Base-by-base conservation (phyloP, 2,113 vertebrate genomes). In the Mustela nigripes region DNA sequence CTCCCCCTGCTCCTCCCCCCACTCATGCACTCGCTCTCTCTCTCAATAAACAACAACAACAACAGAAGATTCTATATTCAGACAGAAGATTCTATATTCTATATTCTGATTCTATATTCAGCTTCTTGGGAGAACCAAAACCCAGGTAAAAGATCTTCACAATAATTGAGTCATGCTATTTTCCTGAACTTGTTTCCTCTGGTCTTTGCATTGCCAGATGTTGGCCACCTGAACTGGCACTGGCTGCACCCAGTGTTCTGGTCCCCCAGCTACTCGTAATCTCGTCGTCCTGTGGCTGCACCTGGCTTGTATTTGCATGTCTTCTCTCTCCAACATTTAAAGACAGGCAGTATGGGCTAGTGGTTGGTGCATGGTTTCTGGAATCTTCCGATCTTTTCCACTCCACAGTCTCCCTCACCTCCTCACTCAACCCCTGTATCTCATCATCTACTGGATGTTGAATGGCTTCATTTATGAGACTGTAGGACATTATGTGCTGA, bases 101-200 rank as follows among this genome's bases (percentile, higher is more conserved):
- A 39, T 39, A 39, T 39, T 39, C 76, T 71, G 21, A 69, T 56
- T 92, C 89, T 24, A 18, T 81, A 78, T 48, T 89, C 28, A 71
- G 11, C 48, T 63, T 87, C 63, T 71, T 50, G n/a, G 80, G 31
- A 22, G 22, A 91, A 56, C 31, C 91, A 58, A 26, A 92, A 73
- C 80, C 67, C 83, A 79, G 73, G 73, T 45, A 53, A 45, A 60
- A 94, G 22, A 53, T 1, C 53, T 94, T 69, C 76, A 4, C 50
- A 69, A 28, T 45, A 69, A 78, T 0, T 28, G 63, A 73, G 50
- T 67, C 39, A 15, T 31, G 12, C 39, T 62, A 39, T 85, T 81
- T 95, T 81, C 90, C 95, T 10, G 9, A 73, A 16, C 11, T 48
- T 48, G 33, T 71, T 81, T 81, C 58, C 36, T 98, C 48, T 81